Evolutionary conservation across 1,140 invertebrate genomes (phyloP), one percentile per base, ranked within the genome.

Genomic region (Achroia grisella): DNA sequence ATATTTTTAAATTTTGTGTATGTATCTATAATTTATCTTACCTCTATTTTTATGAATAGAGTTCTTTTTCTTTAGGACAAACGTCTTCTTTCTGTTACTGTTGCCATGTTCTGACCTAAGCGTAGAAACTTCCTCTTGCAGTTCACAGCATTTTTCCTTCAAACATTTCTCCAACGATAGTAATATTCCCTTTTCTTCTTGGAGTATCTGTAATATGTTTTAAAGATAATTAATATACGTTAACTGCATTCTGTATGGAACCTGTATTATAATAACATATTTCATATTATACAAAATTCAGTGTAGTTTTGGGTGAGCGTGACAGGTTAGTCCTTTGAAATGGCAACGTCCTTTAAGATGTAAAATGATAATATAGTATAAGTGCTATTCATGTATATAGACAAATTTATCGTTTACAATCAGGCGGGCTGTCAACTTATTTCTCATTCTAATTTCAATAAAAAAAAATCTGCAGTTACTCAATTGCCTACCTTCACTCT

Each of bases 141-240:
- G 74, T 57, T 92, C 91, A 40, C 88, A 90, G 62, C 91, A 93
- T 45, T 91, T 88, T 49, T 92, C 92, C 60, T 93, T 92, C 12
- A 95, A 80, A 61, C 93, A 93, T 61, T 93, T 89, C 66, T 95
- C 93, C 61, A 95, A 88, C 1, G 91, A 92, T 27, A 92, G 86
- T 23, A 93, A 73, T 49, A 93, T 90, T 9, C 91, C 89, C 71
- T 94, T 94, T 73, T 94, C 93, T 77, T 93, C 92, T 86, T 93
- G 91, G 17, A 94, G 72, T 65, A 93, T 93, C 90, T 93, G 70
- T 9, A 86, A 82, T 29, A 6, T 23, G 6, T 23, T n/a, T n/a
- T n/a, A n/a, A n/a, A n/a, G n/a, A 44, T 41, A 39, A 45, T 40
- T 27, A 12, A 28, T 34, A 55, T 44, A 23, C 6, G 2, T 23